A percentile compares a stretch with the other conserved stretches of the same genome.
These are phyloP conservation scores for Andrena marginata DNA, from an alignment of 2,888 invertebrate species.

Conservation along the genomic window DNA sequence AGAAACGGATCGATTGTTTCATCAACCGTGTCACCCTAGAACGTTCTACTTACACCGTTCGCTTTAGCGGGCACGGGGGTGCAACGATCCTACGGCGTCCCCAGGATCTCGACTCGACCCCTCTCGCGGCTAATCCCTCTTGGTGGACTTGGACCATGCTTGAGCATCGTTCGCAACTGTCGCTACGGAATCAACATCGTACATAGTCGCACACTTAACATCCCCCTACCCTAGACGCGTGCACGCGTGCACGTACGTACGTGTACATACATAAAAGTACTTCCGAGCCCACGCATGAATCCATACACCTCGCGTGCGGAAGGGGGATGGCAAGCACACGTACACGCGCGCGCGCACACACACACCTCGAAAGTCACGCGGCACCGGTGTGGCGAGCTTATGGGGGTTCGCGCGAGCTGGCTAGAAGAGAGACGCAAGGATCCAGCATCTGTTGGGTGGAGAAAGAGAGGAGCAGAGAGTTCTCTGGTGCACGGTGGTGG, in stretches of 20 bases:
- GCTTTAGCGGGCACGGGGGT: slow-evolving; percentile 21
- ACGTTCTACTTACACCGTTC: slow-evolving; percentile 50
- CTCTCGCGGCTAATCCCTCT: slow-evolving; percentile 41
- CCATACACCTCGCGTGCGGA: slow-evolving; percentile 36
- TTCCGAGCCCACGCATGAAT: slow-evolving; percentile 48
- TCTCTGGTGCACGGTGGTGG: slow-evolving; percentile 79
- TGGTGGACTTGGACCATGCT: slow-evolving; percentile 58
- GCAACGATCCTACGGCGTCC: slow-evolving; percentile 29
- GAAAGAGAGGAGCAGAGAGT: slow-evolving; percentile 50
- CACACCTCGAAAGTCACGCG: slow-evolving; percentile 46
- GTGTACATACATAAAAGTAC: slow-evolving; percentile 32
- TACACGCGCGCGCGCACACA: background rate
- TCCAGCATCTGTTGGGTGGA: slow-evolving; percentile 5
- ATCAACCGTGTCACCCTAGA: slow-evolving; percentile 50
- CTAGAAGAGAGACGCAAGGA: slow-evolving; percentile 45
- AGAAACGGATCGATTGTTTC: slow-evolving; percentile 52
- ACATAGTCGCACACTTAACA: slow-evolving; percentile 32
- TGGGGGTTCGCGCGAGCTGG: slow-evolving; percentile 60
- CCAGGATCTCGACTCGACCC: slow-evolving; percentile 36
- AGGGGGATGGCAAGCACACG: slow-evolving; percentile 16
- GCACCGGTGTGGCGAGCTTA: slow-evolving; percentile 62
- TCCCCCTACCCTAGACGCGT: background rate
- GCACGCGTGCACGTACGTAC: background rate
- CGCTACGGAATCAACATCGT: slow-evolving; percentile 52
- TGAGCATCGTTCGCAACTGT: slow-evolving; percentile 57